Evolutionary conservation across 2,113 vertebrate genomes (phyloP).

Genomic region (Agapornis roseicollis): DNA sequence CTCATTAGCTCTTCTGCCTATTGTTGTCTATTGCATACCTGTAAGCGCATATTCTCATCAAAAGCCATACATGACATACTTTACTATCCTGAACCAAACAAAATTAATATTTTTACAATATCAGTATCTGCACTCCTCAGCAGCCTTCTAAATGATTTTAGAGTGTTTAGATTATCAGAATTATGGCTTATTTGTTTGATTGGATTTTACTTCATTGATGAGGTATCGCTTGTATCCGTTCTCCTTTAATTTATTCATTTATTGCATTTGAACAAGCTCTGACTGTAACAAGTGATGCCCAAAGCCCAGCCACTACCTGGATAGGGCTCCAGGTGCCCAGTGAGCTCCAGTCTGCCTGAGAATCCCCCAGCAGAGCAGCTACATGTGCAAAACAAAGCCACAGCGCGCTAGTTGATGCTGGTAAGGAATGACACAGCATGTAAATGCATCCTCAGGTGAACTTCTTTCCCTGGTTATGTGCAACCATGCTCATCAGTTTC

Average conservation of each 20-base stretch:
- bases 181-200: neutral
- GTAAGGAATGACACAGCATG: neutral
- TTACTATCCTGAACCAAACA: neutral
- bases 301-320: neutral
- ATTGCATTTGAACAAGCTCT: neutral
- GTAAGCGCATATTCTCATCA: neutral
- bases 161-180: neutral
- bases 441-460: neutral
- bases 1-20: neutral
- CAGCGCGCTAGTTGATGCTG: fast-evolving
- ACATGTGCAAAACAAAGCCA: fast-evolving
- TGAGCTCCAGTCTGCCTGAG: fast-evolving
- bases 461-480: neutral
- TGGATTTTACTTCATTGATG: neutral
- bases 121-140: neutral
- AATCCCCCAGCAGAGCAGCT: neutral
- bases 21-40: neutral
- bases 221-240: neutral
- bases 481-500: neutral
- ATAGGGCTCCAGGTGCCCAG: neutral
- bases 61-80: neutral
- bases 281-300: neutral
- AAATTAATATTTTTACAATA: neutral
- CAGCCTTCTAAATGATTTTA: neutral
- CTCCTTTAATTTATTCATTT: neutral